Percentiles rank a stretch among this genome's conserved stretches.
Conservation (phyloP, 2,888 invertebrate genomes). For the Vandiemenella viatica region DNA sequence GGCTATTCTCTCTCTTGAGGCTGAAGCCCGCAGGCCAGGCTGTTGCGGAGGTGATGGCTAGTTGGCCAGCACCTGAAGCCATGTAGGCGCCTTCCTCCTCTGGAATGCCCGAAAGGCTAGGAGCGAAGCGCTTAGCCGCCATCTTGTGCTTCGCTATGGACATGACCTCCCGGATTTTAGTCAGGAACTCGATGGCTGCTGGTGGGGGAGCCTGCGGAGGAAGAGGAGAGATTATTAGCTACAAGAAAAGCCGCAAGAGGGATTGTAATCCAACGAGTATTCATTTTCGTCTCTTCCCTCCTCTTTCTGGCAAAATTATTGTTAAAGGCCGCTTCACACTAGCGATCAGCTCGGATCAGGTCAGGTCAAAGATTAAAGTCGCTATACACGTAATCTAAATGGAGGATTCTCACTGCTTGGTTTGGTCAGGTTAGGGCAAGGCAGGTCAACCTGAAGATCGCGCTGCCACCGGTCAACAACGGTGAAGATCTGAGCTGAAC, state of each 20-base stretch:
- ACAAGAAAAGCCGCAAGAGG: no score
- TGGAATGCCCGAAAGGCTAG: constrained; percentile 62
- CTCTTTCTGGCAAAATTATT: no score
- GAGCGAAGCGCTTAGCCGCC: constrained; percentile 63
- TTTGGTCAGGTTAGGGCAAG: no score
- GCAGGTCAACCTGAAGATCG: no score
- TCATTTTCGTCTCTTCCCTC: neutral
- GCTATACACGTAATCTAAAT: no score
- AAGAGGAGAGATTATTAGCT: no score
- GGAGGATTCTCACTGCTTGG: no score
- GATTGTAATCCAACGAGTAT: neutral
- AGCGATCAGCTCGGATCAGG: no score
- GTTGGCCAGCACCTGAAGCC: neutral
- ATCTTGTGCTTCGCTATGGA: constrained; percentile 80
- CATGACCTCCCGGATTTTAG: constrained; percentile 80
- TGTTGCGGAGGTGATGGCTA: constrained; percentile 31
- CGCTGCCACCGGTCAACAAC: no score
- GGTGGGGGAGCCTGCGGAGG: constrained; percentile 70
- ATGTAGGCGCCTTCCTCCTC: constrained; percentile 49
- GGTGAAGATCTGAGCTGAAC: no score
- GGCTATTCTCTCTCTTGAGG: constrained; percentile 44
- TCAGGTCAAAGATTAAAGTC: no score
- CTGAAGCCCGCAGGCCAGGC: constrained; percentile 29
- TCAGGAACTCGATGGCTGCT: constrained; percentile 75
- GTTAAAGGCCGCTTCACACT: no score